Base-by-base conservation (phyloP, 2,888 invertebrate species). In the Eulithis prunata region DNA sequence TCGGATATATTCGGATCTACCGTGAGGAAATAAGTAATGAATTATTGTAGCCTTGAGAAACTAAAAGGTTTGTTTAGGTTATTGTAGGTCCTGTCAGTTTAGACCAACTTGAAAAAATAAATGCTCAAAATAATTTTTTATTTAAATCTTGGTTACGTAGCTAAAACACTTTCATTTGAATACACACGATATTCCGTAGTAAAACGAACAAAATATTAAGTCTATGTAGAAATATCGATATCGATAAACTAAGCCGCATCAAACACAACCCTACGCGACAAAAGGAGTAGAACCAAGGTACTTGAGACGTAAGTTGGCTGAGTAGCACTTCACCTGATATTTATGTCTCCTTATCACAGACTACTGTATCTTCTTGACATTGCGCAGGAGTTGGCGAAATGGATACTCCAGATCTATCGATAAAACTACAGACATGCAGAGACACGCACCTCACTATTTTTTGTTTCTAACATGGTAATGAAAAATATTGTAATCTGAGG, bases 301-400 rank as follows among this genome's bases (percentile, higher is more conserved):
- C 82, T 84, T 76, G 79, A 84, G 66, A 62, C 69, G 66, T 77
- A 80, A 81, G 81, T 81, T 79, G 78, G 66, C 76, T 76, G 80
- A 83, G 82, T 77, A 78, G 81, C 86, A 86, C 89, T 89, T 82
- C 90, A 91, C 88, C 88, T 89, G 86, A 83, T 85, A 83, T 86
- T 84, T 83, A 78, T 82, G 80, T 80, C 79, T 69, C 59, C 69
- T 84, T 87, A 88, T 89, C 88, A 63, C 43, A 51, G 58, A 60
- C 53, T 60, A 53, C 53, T 54, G 53, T 87, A 88, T 89, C 88
- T 66, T 57, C 55, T 57, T 88, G 90, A 91, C 87, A 83, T 78
- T 83, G 75, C 78, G 78, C 91, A 91, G 91, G 74, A 83, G 82
- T 69, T 89, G 90, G 82, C 85, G 91, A 91, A 89, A 89, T 85